These are phyloP conservation scores for Spea hammondii DNA, from an alignment of 2,797 vertebrate species.

Conservation along the genomic window DNA sequence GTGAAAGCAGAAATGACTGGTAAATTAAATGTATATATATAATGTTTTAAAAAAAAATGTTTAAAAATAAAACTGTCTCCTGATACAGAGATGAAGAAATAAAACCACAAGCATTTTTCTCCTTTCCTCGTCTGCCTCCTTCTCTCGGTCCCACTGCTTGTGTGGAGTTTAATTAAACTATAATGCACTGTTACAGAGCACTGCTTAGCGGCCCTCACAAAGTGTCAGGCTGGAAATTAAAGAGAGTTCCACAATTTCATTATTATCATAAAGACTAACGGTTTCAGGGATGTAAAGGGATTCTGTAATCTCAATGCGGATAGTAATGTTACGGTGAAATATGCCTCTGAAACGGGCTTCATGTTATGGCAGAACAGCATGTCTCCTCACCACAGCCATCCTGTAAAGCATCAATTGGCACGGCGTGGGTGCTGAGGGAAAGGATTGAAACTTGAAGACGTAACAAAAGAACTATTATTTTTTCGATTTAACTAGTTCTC, in stretches of 20 bases:
- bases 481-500: too few species aligned
- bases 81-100: background rate
- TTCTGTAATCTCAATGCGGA: constrained; percentile 31
- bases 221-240: constrained; percentile 50
- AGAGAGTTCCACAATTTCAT: constrained; percentile 50
- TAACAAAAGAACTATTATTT: too few species aligned
- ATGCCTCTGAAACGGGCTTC: constrained; percentile 21
- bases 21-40: too few species aligned
- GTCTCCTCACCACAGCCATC: constrained; percentile 5
- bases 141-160: constrained; percentile 20
- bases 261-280: constrained; percentile 41
- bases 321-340: constrained; percentile 24
- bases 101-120: background rate
- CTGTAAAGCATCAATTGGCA: constrained; percentile 33
- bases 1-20: too few species aligned
- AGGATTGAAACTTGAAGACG: background rate
- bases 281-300: constrained; percentile 39
- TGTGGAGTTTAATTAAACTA: constrained; percentile 47
- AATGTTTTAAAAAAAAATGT: background rate
- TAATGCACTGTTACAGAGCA: constrained; percentile 49
- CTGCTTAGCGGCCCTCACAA: constrained; percentile 38
- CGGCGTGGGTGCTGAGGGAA: background rate
- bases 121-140: background rate
- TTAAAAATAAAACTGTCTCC: constrained; percentile 7
- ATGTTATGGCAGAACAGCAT: constrained; percentile 8